Evolutionary conservation across 1,140 invertebrate species (phyloP).

Genomic region (Lerema accius): DNA sequence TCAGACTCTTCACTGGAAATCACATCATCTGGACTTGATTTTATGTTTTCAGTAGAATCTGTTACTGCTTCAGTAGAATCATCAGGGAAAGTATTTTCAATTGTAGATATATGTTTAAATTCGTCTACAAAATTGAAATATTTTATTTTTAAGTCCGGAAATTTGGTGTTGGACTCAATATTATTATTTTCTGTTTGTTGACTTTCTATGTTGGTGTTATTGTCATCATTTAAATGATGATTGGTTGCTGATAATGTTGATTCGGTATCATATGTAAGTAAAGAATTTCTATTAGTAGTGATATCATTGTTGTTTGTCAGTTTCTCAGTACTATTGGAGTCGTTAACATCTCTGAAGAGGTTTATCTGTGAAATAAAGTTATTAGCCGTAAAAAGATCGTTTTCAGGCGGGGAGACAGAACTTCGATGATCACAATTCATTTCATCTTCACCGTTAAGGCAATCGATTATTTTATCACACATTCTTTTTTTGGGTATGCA

Average conservation of each 20-base stretch:
- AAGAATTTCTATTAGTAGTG: background rate
- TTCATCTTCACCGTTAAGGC: slow-evolving; percentile 90
- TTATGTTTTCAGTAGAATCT: slow-evolving; percentile 40
- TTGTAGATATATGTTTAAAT: slow-evolving; percentile 49
- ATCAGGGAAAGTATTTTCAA: slow-evolving; percentile 43
- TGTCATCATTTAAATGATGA: slow-evolving; percentile 18
- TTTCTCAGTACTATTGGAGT: background rate
- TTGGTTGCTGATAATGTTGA: slow-evolving; percentile 4
- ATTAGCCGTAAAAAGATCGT: background rate
- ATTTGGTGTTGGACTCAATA: background rate
- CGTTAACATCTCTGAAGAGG: slow-evolving; percentile 13
- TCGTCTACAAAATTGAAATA: slow-evolving; percentile 35
- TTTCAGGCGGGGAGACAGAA: too few relatives aligned
- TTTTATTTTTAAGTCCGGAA: background rate
- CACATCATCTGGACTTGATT: slow-evolving; percentile 36
- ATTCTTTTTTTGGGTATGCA: slow-evolving; percentile 86
- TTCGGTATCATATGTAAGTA: background rate
- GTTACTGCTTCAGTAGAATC: slow-evolving; percentile 37
- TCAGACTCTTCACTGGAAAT: slow-evolving; percentile 23
- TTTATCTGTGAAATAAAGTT: slow-evolving; percentile 10
- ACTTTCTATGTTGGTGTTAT: background rate
- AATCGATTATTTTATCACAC: slow-evolving; percentile 89
- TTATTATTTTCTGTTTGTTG: background rate
- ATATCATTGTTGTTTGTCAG: background rate
- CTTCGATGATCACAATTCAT: slow-evolving; percentile 80